Evolutionary conservation across 2,888 invertebrate species (phyloP), one percentile per base, ranked within the genome.

Genomic region (Pachliopta kotzebuea): DNA sequence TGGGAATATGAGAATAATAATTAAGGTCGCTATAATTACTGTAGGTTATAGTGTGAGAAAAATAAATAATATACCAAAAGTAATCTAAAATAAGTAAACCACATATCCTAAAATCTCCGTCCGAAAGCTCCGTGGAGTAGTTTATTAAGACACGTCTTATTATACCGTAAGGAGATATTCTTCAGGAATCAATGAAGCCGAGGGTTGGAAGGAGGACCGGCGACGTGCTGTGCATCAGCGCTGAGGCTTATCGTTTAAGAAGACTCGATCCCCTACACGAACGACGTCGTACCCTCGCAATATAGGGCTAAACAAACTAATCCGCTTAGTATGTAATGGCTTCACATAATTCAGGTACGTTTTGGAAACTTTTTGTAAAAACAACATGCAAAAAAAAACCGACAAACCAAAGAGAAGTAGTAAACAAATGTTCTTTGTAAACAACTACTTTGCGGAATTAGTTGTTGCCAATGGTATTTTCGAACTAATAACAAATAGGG

Each of bases 61-160:
- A n/a, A n/a, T n/a, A n/a, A n/a, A n/a, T n/a, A n/a, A n/a, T n/a
- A n/a, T n/a, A n/a, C n/a, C n/a, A n/a, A n/a, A n/a, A n/a, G n/a
- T n/a, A 50, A 21, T 52, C 21, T n/a, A 3, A 52, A 52, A 42
- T 20, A 14, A 37, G 17, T 17, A 23, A 24, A 54, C 0, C n/a
- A 45, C 29, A 31, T 4, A n/a, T 11, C 18, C 9, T 20, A 60
- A 24, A 53, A 59, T 31, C n/a, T 20, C 14, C 21, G 56, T 52
- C 23, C n/a, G 45, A 45, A 6, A n/a, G 45, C 4, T 45, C n/a
- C 45, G 45, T 45, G 21, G 9, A 14, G 4, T 52, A 52, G 42
- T 60, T 60, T 60, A 55, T 60, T 26, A 60, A 60, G 54, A 24
- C 24, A 3, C 42, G 53, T 53, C 52, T 37, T 14, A 60, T 60